Conservation (phyloP, 1,140 invertebrate genomes). For the Sitophilus oryzae region DNA sequence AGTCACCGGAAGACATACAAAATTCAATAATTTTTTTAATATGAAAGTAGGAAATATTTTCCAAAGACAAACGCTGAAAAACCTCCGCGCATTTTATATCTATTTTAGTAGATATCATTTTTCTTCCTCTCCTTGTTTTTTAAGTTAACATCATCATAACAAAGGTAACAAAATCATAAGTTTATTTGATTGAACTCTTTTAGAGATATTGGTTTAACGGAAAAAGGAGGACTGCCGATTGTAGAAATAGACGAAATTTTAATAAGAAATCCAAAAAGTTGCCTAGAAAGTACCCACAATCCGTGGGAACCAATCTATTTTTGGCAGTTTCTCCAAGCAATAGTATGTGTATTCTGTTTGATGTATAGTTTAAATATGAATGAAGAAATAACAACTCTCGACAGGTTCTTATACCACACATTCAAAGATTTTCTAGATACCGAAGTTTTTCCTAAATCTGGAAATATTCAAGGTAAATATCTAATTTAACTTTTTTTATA, state of each 20-base stretch:
- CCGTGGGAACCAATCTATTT: constrained; percentile 55
- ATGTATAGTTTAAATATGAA: constrained; percentile 35
- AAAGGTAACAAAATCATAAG: too few relatives aligned
- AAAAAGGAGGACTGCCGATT: constrained; percentile 46
- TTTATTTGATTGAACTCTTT: constrained; percentile 1
- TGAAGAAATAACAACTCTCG: constrained; percentile 4
- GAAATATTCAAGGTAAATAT: constrained; percentile 42
- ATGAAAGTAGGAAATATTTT: too few relatives aligned
- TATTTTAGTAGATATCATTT: too few relatives aligned
- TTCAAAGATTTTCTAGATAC: constrained; percentile 49
- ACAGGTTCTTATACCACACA: constrained; percentile 44
- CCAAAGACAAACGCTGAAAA: too few relatives aligned
- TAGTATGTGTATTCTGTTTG: constrained; percentile 48
- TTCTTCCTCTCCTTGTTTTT: too few relatives aligned
- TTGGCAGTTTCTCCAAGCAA: constrained; percentile 53
- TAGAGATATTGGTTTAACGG: constrained; percentile 41
- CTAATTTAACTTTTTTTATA: constrained; percentile 2
- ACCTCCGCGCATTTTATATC: too few relatives aligned
- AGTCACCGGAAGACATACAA: too few relatives aligned
- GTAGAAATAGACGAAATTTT: constrained; percentile 47
- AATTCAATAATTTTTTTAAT: too few relatives aligned
- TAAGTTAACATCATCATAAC: too few relatives aligned
- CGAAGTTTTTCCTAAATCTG: constrained; percentile 44
- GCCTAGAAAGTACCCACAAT: constrained; percentile 44
- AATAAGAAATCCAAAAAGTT: constrained; percentile 43